A percentile compares a stretch with the other conserved stretches of the same genome.
These are phyloP conservation scores for Linurgus olivaceus DNA, from an alignment of 2,797 vertebrate species.

Conservation along the genomic window DNA sequence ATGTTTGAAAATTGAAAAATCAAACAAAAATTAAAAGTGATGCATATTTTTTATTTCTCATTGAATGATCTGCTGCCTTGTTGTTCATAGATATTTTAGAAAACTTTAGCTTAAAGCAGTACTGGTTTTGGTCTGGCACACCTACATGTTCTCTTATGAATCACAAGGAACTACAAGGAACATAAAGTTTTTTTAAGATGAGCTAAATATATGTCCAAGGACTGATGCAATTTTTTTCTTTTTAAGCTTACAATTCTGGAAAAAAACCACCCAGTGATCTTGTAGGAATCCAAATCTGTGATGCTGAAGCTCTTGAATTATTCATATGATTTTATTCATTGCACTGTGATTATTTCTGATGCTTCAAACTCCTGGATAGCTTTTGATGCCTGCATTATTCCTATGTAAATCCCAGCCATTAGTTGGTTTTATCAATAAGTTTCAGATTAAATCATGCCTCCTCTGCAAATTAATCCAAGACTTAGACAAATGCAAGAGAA, in stretches of 20 bases:
- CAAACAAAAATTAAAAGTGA: background rate
- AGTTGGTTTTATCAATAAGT: slow-evolving; percentile 57
- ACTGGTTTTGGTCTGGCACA: background rate
- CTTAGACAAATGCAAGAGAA: slow-evolving; percentile 8
- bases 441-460: slow-evolving; percentile 45
- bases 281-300: slow-evolving; percentile 32
- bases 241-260: background rate
- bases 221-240: background rate
- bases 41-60: background rate
- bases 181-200: background rate
- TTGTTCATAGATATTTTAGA: background rate
- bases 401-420: slow-evolving; percentile 64
- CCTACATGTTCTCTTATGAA: background rate
- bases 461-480: slow-evolving; percentile 16
- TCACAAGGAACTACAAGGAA: background rate
- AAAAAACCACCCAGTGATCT: background rate
- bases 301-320: slow-evolving; percentile 46
- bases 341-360: slow-evolving; percentile 53
- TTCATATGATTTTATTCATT: slow-evolving; percentile 54
- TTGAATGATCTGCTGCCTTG: background rate
- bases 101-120: background rate
- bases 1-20: background rate
- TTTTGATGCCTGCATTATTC: slow-evolving; percentile 61
- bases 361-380: slow-evolving; percentile 55
- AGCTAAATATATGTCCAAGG: background rate